Percentiles rank a stretch among this genome's conserved stretches.
These are phyloP conservation scores for Rana temporaria DNA, from an alignment of 2,113 vertebrate species.

Conservation along the genomic window DNA sequence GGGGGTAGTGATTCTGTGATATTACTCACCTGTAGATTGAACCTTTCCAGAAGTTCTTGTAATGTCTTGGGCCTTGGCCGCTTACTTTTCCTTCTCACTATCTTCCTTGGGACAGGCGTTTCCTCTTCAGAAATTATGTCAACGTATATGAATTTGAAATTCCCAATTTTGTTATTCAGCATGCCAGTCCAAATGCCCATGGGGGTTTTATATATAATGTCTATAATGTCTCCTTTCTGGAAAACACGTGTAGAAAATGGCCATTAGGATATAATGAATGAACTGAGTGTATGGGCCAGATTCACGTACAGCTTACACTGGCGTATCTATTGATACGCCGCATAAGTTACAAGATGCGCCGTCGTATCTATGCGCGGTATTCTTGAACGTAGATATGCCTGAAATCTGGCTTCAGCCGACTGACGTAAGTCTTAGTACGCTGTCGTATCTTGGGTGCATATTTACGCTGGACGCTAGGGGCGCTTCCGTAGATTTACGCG, in stretches of 20 bases:
- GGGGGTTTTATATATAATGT: slow-evolving; percentile 88
- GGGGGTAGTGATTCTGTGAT: no score
- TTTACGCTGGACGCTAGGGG: no score
- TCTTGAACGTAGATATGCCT: no score
- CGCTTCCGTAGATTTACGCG: no score
- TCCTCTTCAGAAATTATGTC: slow-evolving; percentile 80
- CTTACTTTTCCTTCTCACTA: slow-evolving; percentile 66
- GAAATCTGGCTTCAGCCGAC: no score
- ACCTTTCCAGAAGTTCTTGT: slow-evolving; percentile 79
- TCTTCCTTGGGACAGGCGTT: slow-evolving; percentile 74
- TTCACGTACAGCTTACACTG: no score
- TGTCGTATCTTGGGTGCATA: no score
- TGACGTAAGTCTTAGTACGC: no score
- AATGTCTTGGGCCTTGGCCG: slow-evolving; percentile 77
- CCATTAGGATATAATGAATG: not conserved
- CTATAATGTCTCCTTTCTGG: slow-evolving; percentile 91
- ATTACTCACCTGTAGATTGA: slow-evolving; percentile 86
- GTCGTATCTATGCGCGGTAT: no score
- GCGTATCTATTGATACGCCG: no score
- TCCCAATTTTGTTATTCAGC: slow-evolving; percentile 86
- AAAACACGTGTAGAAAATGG: slow-evolving; percentile 35
- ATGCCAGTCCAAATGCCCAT: slow-evolving; percentile 96
- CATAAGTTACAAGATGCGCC: no score
- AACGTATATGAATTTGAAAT: slow-evolving; percentile 96
- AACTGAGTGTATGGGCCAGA: not conserved